Conservation (phyloP, 2,797 vertebrate species). For the Peromyscus melanophrys region DNA sequence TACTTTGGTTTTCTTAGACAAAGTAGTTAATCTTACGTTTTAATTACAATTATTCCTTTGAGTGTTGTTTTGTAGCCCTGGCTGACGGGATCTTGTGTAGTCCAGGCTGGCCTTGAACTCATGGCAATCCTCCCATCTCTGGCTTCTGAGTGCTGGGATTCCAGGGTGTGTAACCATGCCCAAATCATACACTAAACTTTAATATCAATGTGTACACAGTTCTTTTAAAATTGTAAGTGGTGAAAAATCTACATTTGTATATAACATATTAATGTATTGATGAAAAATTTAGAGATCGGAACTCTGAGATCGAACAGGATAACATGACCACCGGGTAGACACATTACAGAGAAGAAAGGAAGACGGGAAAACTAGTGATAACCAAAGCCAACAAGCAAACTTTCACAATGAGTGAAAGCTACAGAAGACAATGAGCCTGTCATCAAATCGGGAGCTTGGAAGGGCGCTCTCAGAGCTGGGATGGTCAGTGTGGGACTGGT, state of each 20-base stretch:
- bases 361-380: not conserved
- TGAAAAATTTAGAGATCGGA: not conserved
- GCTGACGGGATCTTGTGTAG: not conserved
- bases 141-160: not conserved
- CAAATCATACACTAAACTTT: slow-evolving; percentile 48
- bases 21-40: not conserved
- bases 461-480: not conserved
- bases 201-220: not conserved
- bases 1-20: not conserved
- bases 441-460: not conserved
- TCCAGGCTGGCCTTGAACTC: not conserved
- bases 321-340: not conserved
- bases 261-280: no score
- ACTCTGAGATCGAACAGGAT: slow-evolving; percentile 18
- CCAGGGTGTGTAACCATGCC: not conserved
- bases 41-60: not conserved
- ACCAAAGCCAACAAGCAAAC: not conserved
- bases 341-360: not conserved
- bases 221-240: not conserved
- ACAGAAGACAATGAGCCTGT: not conserved
- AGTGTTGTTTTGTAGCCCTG: not conserved
- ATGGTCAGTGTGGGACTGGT: not conserved
- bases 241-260: not conserved
- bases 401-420: not conserved
- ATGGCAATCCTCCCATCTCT: not conserved